Conservation (phyloP, 2,113 vertebrate species). For the Tor tambroides region DNA sequence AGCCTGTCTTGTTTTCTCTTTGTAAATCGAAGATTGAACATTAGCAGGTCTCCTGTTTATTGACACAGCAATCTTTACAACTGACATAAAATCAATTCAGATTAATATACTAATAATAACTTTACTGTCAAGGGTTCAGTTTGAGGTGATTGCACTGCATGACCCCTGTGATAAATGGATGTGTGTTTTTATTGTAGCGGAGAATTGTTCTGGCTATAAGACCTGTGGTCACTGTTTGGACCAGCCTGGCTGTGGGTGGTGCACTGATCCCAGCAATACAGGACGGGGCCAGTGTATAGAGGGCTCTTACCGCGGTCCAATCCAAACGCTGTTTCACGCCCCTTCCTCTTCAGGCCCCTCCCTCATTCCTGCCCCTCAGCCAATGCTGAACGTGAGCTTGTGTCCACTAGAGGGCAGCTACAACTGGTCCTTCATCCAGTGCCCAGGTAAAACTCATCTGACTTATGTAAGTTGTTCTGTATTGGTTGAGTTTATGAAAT, state of each 20-base stretch:
- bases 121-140: neutral
- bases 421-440: conserved; percentile 97
- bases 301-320: conserved; percentile 87
- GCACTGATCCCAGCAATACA: conserved; percentile 93
- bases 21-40: conserved; percentile 4
- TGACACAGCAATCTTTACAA: neutral
- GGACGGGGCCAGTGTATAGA: conserved; percentile 94
- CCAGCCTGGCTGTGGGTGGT: conserved; percentile 96
- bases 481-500: neutral
- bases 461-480: neutral
- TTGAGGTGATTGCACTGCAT: neutral
- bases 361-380: conserved; percentile 73
- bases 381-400: conserved; percentile 88
- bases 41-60: neutral
- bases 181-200: conserved; percentile 75
- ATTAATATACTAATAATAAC: conserved; percentile 5
- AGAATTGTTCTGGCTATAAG: conserved; percentile 95
- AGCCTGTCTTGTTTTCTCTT: conserved; percentile 4
- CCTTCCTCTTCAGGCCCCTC: conserved; percentile 80
- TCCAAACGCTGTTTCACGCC: conserved; percentile 79
- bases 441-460: conserved; percentile 81
- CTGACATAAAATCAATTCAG: neutral
- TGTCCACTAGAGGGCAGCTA: conserved; percentile 83
- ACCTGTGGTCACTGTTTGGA: conserved; percentile 93
- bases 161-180: neutral